phyloP scores from a whole-genome alignment of 2,797 vertebrate genomes.

The Fistularia tabacaria region DNA sequence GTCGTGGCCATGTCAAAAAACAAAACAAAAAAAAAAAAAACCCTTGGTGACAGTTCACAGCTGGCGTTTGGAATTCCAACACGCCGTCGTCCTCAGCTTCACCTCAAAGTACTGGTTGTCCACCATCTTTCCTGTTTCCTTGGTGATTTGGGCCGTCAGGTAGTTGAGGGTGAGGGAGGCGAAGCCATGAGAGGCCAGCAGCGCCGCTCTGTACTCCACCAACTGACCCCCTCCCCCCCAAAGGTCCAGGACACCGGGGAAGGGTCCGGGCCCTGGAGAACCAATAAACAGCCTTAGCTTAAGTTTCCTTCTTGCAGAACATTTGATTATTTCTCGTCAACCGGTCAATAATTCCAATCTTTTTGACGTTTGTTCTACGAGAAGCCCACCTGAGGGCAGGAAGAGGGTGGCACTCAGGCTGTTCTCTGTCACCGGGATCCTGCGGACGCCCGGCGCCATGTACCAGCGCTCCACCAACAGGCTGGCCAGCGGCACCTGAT shows the following conservation, averaged over 20 bases:
- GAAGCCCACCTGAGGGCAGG: conserved; percentile 65
- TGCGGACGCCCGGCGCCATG: conserved; percentile 58
- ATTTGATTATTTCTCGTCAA: not conserved
- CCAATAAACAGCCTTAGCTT: not conserved
- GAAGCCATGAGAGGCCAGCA: conserved; percentile 71
- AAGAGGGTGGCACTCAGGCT: conserved; percentile 66
- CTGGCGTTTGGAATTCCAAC: not conserved
- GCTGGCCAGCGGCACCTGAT: conserved; percentile 35
- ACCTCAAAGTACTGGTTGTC: conserved; percentile 61
- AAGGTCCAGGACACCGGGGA: conserved; percentile 74
- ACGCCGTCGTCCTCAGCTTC: too few relatives aligned
- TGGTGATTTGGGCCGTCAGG: conserved; percentile 23
- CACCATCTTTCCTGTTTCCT: conserved; percentile 38
- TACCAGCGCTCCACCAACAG: conserved; percentile 69
- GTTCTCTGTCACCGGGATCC: conserved; percentile 53
- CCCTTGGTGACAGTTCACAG: not conserved
- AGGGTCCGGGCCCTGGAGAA: conserved; percentile 70
- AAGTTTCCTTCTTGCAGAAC: not conserved
- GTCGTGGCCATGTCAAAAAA: not conserved
- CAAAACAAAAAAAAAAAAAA: not conserved
- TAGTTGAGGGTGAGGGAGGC: conserved; percentile 70
- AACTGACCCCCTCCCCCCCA: conserved; percentile 71
- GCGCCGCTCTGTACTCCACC: conserved; percentile 69
- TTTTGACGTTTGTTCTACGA: not conserved
- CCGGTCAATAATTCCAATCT: not conserved